A percentile compares a stretch with the other conserved stretches of the same genome.
These are phyloP conservation scores for Epirrhoe alternata DNA, from an alignment of 2,888 invertebrate genomes.

Conservation along the genomic window DNA sequence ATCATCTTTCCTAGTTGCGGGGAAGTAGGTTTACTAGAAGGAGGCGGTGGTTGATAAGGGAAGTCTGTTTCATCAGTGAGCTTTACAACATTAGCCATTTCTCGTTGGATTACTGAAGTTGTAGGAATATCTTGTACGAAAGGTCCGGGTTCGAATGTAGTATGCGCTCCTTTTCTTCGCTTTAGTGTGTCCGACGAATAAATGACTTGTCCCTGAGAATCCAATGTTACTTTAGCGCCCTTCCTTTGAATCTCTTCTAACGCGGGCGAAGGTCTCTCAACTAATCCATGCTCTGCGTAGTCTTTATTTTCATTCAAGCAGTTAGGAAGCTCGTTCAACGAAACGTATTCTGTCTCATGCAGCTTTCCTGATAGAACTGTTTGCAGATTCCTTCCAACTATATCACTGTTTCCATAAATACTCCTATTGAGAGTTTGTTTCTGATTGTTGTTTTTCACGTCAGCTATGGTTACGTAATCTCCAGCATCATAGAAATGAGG, in stretches of 20 bases:
- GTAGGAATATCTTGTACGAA: constrained; percentile 89
- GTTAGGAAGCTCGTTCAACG: constrained; percentile 91
- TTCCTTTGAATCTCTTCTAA: constrained; percentile 81
- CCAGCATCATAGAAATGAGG: constrained; percentile 87
- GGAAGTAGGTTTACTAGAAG: constrained; percentile 83
- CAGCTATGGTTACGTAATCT: constrained; percentile 94
- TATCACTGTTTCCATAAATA: constrained; percentile 88
- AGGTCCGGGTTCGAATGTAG: constrained; percentile 95
- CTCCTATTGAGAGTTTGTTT: constrained; percentile 77
- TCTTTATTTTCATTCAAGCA: constrained; percentile 75
- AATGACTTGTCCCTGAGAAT: constrained; percentile 94
- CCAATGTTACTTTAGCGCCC: constrained; percentile 92
- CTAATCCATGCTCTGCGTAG: constrained; percentile 68
- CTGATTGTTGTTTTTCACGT: constrained; percentile 92
- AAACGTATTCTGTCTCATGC: constrained; percentile 91
- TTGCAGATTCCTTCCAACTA: constrained; percentile 87
- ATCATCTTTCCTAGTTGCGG: constrained; percentile 88
- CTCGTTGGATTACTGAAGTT: constrained; percentile 69
- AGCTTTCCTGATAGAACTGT: constrained; percentile 86
- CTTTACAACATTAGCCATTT: constrained; percentile 73
- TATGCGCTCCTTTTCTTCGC: constrained; percentile 91
- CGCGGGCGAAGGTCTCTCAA: constrained; percentile 63
- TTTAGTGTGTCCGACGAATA: constrained; percentile 94
- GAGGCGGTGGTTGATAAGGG: constrained; percentile 71
- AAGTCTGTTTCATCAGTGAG: constrained; percentile 78